phyloP scores from a whole-genome alignment of 2,888 invertebrate genomes.

The Metopia argyrocephala region DNA sequence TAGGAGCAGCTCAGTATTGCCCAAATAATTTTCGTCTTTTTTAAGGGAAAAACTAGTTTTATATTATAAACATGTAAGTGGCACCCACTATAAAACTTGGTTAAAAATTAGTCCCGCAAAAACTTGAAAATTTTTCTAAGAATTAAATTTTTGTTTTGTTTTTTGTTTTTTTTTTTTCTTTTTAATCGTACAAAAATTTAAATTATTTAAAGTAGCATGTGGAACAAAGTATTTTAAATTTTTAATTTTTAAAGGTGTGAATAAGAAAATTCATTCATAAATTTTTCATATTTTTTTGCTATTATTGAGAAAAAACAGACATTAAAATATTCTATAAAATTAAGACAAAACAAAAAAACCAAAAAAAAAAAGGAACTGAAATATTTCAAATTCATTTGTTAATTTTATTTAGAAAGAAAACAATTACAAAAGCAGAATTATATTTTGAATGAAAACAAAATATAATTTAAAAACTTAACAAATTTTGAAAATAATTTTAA shows the following conservation, averaged over 20 bases:
- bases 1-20: too few species aligned
- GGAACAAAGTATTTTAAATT: not conserved
- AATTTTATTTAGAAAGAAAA: slow-evolving; percentile 25
- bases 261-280: slow-evolving; percentile 38
- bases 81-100: too few species aligned
- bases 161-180: too few species aligned
- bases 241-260: slow-evolving; percentile 4
- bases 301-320: not conserved
- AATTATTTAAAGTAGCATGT: not conserved
- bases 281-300: not conserved
- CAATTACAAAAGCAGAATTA: too few species aligned
- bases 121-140: not conserved
- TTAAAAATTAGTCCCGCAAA: not conserved
- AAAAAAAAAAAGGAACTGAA: not conserved
- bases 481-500: slow-evolving; percentile 21
- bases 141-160: too few species aligned
- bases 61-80: too few species aligned
- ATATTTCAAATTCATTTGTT: slow-evolving; percentile 17
- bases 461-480: slow-evolving; percentile 2
- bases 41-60: too few species aligned
- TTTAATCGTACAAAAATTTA: not conserved
- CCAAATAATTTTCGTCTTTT: too few species aligned
- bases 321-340: not conserved
- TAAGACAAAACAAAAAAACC: slow-evolving; percentile 14
- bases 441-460: too few species aligned